Percentiles rank a stretch among this genome's conserved stretches.
Conservation (phyloP, 2,888 invertebrate genomes). For the Lingula anatina region DNA sequence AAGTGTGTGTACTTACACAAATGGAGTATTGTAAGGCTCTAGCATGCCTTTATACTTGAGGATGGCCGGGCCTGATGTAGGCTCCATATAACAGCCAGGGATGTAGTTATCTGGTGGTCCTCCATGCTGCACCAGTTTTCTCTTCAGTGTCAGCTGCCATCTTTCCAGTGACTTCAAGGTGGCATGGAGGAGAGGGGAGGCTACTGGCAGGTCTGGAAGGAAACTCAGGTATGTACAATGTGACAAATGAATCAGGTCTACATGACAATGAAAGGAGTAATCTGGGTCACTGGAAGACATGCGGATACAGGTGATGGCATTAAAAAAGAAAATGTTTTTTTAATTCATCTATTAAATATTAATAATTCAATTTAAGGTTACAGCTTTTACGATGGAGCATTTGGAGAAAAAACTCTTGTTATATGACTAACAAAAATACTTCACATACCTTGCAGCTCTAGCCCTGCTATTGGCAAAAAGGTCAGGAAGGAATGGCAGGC, state of each 20-base stretch:
- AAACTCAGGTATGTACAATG: too few species aligned
- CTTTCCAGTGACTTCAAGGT: conserved; percentile 77
- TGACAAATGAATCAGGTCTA: too few species aligned
- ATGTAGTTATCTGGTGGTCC: conserved; percentile 83
- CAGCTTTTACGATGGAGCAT: too few species aligned
- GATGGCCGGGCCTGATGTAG: conserved; percentile 66
- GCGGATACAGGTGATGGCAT: too few species aligned
- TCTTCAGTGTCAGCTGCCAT: conserved; percentile 80
- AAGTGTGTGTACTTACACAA: conserved; percentile 63
- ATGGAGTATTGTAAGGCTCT: conserved; percentile 92
- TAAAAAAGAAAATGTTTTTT: too few species aligned
- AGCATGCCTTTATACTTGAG: conserved; percentile 88
- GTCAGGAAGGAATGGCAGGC: conserved; percentile 78
- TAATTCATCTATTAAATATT: too few species aligned
- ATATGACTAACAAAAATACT: too few species aligned
- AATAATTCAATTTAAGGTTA: too few species aligned
- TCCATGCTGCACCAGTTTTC: conserved; percentile 65
- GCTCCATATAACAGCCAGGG: conserved; percentile 75
- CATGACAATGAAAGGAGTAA: too few species aligned
- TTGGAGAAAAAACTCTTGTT: too few species aligned
- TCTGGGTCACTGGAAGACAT: too few species aligned
- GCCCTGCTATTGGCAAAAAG: conserved; percentile 82
- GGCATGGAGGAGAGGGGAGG: conserved; percentile 88
- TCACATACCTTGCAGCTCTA: conserved; percentile 76
- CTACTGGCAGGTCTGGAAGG: conserved; percentile 78